Conservation (phyloP, 2,797 vertebrate genomes). For the Galagoides demidoff region DNA sequence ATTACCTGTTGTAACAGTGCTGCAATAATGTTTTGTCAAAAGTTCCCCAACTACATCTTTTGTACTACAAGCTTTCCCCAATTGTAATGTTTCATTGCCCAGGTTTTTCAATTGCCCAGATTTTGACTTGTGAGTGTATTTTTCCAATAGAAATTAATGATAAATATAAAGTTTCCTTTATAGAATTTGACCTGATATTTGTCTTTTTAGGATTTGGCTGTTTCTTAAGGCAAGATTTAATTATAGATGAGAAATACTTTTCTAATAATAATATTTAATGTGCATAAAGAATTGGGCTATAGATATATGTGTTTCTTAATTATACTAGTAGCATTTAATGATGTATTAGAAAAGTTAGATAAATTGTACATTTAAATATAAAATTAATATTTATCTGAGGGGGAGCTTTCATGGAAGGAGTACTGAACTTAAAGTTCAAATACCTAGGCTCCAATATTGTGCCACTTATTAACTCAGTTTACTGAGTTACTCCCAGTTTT, state of each 20-base stretch:
- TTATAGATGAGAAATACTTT: background rate
- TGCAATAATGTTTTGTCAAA: background rate
- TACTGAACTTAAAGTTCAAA: slow-evolving; percentile 50
- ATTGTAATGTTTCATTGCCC: background rate
- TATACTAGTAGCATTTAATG: background rate
- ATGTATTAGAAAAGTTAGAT: slow-evolving; percentile 11
- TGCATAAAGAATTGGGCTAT: background rate
- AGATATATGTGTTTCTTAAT: background rate
- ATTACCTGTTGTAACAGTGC: background rate
- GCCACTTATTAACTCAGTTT: slow-evolving; percentile 40
- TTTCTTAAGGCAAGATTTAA: slow-evolving; percentile 7
- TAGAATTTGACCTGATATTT: background rate
- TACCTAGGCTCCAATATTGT: slow-evolving; percentile 21
- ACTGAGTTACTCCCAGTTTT: background rate
- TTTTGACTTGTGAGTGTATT: slow-evolving; percentile 6
- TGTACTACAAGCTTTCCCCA: background rate
- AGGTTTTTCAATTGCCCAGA: background rate
- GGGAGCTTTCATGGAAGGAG: background rate
- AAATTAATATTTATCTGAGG: slow-evolving; percentile 42
- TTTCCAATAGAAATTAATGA: slow-evolving; percentile 11
- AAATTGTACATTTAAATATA: background rate
- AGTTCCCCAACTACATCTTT: background rate
- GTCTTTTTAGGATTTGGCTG: background rate
- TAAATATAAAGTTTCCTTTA: slow-evolving; percentile 4
- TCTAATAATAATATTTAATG: slow-evolving; percentile 46